Conservation (phyloP, 2,113 vertebrate genomes). For the Coregonus clupeaformis region DNA sequence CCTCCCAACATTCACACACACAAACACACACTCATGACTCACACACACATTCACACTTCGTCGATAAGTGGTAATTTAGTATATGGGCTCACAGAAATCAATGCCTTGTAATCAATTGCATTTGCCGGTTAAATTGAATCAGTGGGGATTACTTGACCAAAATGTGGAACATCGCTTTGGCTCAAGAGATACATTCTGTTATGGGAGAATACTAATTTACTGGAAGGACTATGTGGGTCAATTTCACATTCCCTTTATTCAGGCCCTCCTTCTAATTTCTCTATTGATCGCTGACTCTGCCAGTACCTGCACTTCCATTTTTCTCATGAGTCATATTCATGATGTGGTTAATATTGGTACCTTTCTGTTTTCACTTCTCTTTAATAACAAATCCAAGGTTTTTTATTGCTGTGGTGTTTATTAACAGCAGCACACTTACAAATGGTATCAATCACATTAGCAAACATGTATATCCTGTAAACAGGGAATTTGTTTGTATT, state of each 20-base stretch:
- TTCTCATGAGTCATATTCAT: background rate
- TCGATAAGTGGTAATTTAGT: constrained; percentile 9
- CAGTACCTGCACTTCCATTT: background rate
- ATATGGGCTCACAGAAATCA: constrained; percentile 9
- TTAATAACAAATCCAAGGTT: background rate
- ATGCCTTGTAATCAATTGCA: constrained; percentile 18
- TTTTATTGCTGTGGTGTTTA: background rate
- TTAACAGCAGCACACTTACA: no score
- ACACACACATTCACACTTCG: background rate
- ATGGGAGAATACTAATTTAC: background rate
- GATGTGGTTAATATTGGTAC: background rate
- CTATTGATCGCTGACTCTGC: background rate
- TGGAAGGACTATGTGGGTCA: background rate
- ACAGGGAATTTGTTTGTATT: no score
- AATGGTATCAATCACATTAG: no score
- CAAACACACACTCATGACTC: constrained; percentile 1
- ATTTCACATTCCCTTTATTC: background rate
- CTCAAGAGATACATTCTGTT: constrained; percentile 14
- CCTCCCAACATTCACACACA: background rate
- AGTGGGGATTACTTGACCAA: constrained; percentile 20
- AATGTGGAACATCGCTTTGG: background rate
- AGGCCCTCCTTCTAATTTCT: background rate
- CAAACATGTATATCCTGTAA: no score
- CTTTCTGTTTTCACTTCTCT: background rate
- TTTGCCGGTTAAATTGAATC: constrained; percentile 11